phyloP scores from a whole-genome alignment of 1,140 invertebrate genomes.

The Bathynomus jamesi region DNA sequence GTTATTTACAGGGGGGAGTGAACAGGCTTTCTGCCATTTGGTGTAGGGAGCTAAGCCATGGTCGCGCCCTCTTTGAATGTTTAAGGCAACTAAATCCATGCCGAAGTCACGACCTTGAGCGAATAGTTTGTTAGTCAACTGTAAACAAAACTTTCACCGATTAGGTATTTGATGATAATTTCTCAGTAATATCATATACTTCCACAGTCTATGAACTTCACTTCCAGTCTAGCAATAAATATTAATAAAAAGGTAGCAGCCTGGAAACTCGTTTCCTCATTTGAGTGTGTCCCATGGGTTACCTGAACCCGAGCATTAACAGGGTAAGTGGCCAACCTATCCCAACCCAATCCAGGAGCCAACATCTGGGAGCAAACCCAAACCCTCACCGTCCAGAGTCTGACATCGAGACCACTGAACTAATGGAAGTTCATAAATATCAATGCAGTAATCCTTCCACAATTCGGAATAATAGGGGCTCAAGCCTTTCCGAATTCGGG shows the following conservation, averaged over 20 bases:
- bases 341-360: background rate
- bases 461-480: too few species aligned
- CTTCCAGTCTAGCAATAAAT: background rate
- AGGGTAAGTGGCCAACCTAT: background rate
- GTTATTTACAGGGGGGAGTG: conserved; percentile 53
- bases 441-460: too few species aligned
- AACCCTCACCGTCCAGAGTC: too few species aligned
- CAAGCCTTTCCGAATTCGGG: too few species aligned
- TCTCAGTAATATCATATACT: conserved; percentile 1
- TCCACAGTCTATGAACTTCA: conserved; percentile 8
- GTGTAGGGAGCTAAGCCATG: conserved; percentile 76
- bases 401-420: too few species aligned
- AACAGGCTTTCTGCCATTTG: conserved; percentile 65
- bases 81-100: conserved; percentile 75
- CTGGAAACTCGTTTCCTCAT: background rate
- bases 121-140: conserved; percentile 47
- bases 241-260: too few species aligned
- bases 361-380: background rate
- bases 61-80: conserved; percentile 85
- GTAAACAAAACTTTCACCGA: conserved; percentile 15
- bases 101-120: conserved; percentile 49
- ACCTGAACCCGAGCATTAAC: too few species aligned
- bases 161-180: conserved; percentile 5
- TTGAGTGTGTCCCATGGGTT: background rate
- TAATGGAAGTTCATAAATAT: too few species aligned